Base-by-base conservation (phyloP, 2,113 vertebrate genomes). In the Macquaria australasica region DNA sequence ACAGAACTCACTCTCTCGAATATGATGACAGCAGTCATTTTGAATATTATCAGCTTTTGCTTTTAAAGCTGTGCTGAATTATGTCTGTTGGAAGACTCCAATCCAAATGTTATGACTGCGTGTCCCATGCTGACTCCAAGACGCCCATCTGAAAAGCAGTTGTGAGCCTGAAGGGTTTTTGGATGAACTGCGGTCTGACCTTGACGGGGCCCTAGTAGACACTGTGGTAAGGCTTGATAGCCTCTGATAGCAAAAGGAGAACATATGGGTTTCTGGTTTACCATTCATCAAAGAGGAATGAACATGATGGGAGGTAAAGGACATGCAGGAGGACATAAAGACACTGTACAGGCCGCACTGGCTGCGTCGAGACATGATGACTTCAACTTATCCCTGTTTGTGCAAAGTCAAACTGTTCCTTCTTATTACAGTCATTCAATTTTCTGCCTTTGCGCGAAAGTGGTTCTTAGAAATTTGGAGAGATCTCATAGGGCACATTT, bases 41-140 rank as follows among this genome's bases (percentile, higher is more conserved):
- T 78, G 67, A 89, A 93, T 89, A 93, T 94, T 93, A 95, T 94
- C 94, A 90, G 90, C 82, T 86, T 89, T 91, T 91, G 92, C 91
- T 92, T 90, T 93, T 63, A 89, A 90, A 93, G 89, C 92, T 92
- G 89, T 20, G 59, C 77, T 90, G 78, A 93, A 94, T 94, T 92
- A 92, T 91, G 90, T 91, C 92, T 94, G 86, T 82, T 90, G 89
- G 87, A 90, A 25, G 82, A 76, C 88, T 91, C 79, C 82, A 81
- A 79, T 37, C 85, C 92, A 88, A 92, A 93, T 95, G 93, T 95
- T 95, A 88, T 94, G 94, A 89, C 93, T 93, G 85, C 25, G 82
- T 12, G 87, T 89, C 90, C 81, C 68, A 82, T 76, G 89, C 90
- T 88, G 93, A 88, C 89, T 95, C 86, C 83, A 70, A 55, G 84